phyloP scores from a whole-genome alignment of 2,888 invertebrate species.

The Geophilus truncorum region DNA sequence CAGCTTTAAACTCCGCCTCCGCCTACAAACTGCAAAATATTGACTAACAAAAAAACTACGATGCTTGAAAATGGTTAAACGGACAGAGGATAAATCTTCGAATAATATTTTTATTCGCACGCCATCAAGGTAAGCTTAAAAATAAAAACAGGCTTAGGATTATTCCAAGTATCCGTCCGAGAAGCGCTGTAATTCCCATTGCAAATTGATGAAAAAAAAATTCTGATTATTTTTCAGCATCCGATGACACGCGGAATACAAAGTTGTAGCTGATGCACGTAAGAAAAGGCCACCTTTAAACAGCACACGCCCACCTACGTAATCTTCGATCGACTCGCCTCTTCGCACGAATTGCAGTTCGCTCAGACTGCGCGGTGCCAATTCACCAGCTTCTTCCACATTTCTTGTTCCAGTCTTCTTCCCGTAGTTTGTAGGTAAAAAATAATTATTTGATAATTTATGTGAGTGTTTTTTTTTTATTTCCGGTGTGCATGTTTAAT shows the following conservation, averaged over 20 bases:
- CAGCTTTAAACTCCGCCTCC: too few species aligned
- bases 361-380: conserved; percentile 15
- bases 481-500: background rate
- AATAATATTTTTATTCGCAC: too few species aligned
- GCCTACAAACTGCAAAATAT: too few species aligned
- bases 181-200: too few species aligned
- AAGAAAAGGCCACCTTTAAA: conserved; percentile 13
- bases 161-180: too few species aligned
- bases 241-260: background rate
- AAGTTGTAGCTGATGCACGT: background rate
- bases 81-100: too few species aligned
- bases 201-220: background rate
- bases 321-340: conserved; percentile 11
- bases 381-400: conserved; percentile 9
- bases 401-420: background rate
- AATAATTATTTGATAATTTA: background rate
- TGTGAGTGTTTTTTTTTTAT: background rate
- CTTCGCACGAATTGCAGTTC: background rate
- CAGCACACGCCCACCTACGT: conserved; percentile 14
- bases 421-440: background rate
- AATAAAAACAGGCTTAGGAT: too few species aligned
- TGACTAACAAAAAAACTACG: too few species aligned
- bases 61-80: too few species aligned
- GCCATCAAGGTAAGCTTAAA: too few species aligned
- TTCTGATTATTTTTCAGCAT: background rate